These are phyloP conservation scores for Tonatia bakeri DNA, from an alignment of 2,113 vertebrate genomes.

Conservation along the genomic window DNA sequence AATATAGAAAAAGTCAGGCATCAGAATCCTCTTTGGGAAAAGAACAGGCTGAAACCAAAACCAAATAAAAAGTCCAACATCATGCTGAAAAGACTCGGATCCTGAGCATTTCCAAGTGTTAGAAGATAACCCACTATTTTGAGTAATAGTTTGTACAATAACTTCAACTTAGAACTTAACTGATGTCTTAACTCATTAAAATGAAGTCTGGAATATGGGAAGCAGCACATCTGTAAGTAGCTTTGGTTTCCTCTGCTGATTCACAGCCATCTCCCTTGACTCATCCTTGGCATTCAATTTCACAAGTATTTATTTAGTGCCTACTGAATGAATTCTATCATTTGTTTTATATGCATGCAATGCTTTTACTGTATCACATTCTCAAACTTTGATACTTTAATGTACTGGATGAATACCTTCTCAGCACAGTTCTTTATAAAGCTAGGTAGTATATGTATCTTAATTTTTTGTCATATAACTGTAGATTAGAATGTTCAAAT, in stretches of 20 bases:
- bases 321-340: background rate
- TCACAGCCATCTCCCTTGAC: background rate
- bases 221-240: background rate
- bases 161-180: background rate
- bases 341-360: background rate
- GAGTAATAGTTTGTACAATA: background rate
- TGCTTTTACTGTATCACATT: background rate
- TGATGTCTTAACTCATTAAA: background rate
- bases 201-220: background rate
- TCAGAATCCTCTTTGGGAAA: background rate
- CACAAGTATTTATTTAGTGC: background rate
- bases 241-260: background rate
- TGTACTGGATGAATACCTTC: background rate
- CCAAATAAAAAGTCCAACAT: background rate
- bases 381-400: background rate
- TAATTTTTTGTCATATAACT: background rate
- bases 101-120: background rate
- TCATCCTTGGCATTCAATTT: background rate
- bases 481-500: constrained; percentile 4
- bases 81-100: background rate
- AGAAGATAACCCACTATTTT: background rate
- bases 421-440: background rate
- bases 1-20: background rate
- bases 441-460: background rate
- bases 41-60: background rate